These are phyloP conservation scores for Sussaba pulchella DNA, from an alignment of 2,888 invertebrate species.

Conservation along the genomic window DNA sequence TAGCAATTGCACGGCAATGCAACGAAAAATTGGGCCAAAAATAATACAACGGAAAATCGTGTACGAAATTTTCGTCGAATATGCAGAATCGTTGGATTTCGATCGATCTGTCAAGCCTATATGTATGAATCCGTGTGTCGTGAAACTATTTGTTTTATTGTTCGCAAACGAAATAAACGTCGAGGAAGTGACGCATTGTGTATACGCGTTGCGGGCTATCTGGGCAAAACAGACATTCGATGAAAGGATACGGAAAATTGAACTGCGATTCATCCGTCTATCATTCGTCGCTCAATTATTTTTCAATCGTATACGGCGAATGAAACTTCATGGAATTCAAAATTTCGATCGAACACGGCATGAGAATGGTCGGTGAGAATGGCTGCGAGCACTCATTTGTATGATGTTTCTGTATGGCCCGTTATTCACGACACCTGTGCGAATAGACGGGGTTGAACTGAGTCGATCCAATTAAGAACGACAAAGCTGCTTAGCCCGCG, in stretches of 20 bases:
- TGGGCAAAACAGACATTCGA: conserved; percentile 11
- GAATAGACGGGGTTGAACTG: conserved; percentile 65
- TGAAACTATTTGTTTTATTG: conserved; percentile 52
- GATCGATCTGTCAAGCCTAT: conserved; percentile 40
- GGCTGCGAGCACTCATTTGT: too few species aligned
- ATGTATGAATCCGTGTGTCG: conserved; percentile 27
- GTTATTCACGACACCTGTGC: conserved; percentile 61
- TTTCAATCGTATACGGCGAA: conserved; percentile 5
- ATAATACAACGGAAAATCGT: conserved; percentile 47
- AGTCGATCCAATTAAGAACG: conserved; percentile 73
- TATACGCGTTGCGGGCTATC: conserved; percentile 22
- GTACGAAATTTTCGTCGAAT: conserved; percentile 36
- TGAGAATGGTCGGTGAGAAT: not conserved
- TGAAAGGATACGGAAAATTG: conserved; percentile 27
- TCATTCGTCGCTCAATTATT: conserved; percentile 31
- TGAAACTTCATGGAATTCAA: conserved; percentile 50
- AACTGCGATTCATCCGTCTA: conserved; percentile 3
- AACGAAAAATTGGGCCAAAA: conserved; percentile 49
- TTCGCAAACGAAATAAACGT: conserved; percentile 52
- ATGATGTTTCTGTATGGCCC: conserved; percentile 1
- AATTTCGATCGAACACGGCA: conserved; percentile 44
- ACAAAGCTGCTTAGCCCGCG: conserved; percentile 70
- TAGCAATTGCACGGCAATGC: conserved; percentile 30
- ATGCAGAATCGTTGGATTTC: conserved; percentile 14
- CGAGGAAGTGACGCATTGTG: conserved; percentile 9